Percentiles rank a stretch among this genome's conserved stretches.
Conservation (phyloP, 1,140 invertebrate species). For the Drosophila sucinea region DNA sequence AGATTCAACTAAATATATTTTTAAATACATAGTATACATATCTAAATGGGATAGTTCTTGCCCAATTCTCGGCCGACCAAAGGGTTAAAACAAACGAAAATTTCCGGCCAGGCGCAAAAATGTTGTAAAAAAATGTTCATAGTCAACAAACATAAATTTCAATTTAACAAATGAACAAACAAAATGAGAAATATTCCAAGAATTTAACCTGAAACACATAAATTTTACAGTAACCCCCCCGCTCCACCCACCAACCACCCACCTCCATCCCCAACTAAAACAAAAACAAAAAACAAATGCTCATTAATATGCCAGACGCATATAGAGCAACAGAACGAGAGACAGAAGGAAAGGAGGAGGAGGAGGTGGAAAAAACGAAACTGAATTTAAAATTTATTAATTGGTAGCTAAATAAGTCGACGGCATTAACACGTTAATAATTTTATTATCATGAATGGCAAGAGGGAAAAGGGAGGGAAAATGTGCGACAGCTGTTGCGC, state of each 20-base stretch:
- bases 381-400: conserved; percentile 77
- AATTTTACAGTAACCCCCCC: conserved; percentile 46
- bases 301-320: conserved; percentile 79
- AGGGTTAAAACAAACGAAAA: conserved; percentile 43
- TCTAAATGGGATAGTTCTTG: conserved; percentile 4
- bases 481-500: conserved; percentile 28
- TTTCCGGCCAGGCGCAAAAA: conserved; percentile 22
- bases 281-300: conserved; percentile 64
- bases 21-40: not conserved
- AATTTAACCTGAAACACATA: conserved; percentile 75
- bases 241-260: not conserved
- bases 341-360: not conserved
- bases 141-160: conserved; percentile 66
- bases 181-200: conserved; percentile 58
- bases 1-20: conserved; percentile 6
- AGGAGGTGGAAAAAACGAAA: conserved; percentile 5
- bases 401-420: conserved; percentile 77
- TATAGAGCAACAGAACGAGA: conserved; percentile 12
- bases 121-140: conserved; percentile 52
- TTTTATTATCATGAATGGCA: conserved; percentile 63
- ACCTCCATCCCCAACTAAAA: not conserved
- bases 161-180: conserved; percentile 74
- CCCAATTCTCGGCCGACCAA: conserved; percentile 18
- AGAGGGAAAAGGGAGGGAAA: not conserved
- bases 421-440: conserved; percentile 77